A percentile compares a stretch with the other conserved stretches of the same genome.
Conservation (phyloP, 2,113 vertebrate species). For the Caranx melampygus region DNA sequence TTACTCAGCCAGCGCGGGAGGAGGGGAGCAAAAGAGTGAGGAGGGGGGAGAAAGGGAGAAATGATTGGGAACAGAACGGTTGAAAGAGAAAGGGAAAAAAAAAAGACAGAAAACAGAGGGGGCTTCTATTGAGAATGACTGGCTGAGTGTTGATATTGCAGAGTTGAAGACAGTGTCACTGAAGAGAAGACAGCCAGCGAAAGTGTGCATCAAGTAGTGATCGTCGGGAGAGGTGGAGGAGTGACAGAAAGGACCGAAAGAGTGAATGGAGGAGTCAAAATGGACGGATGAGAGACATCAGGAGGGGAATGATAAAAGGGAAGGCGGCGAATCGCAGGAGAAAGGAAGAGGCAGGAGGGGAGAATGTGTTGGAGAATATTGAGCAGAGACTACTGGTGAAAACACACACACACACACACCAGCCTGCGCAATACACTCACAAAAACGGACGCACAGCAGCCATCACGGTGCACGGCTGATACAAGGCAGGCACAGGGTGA, state of each 20-base stretch:
- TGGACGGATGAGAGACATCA: constrained; percentile 53
- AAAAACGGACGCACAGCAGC: constrained; percentile 36
- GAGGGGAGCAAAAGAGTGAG: constrained; percentile 75
- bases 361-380: constrained; percentile 45
- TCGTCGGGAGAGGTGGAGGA: constrained; percentile 18
- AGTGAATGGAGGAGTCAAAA: constrained; percentile 58
- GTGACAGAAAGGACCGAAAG: constrained; percentile 27
- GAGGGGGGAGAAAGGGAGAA: constrained; percentile 40
- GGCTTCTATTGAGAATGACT: constrained; percentile 36
- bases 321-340: constrained; percentile 22
- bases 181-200: not conserved
- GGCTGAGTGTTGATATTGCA: constrained; percentile 36
- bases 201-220: constrained; percentile 69
- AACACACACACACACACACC: constrained; percentile 34
- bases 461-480: constrained; percentile 60
- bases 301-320: constrained; percentile 43
- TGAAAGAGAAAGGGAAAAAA: constrained; percentile 39
- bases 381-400: constrained; percentile 51
- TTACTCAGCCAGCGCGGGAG: constrained; percentile 78
- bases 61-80: constrained; percentile 63
- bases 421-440: constrained; percentile 54
- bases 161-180: constrained; percentile 24
- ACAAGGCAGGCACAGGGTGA: constrained; percentile 61
- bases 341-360: constrained; percentile 17
- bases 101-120: constrained; percentile 37